Conservation (phyloP, 2,113 vertebrate species). For the Dromiciops gliroides region DNA sequence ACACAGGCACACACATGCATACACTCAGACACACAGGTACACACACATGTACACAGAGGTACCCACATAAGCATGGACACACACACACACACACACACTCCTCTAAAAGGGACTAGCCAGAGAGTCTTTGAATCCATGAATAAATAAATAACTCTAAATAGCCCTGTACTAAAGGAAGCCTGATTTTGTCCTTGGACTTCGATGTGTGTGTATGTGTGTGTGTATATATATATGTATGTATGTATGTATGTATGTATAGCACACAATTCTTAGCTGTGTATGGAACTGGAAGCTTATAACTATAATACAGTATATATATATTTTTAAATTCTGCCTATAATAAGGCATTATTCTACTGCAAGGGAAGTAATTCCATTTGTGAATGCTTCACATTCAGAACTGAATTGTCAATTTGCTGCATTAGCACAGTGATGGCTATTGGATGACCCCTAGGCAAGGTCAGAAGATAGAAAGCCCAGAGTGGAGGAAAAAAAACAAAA, state of each 20-base stretch:
- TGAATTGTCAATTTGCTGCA: constrained; percentile 34
- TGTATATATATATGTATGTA: constrained; percentile 31
- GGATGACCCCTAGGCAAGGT: neutral
- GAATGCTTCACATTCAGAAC: constrained; percentile 53
- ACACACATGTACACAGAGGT: too few species aligned
- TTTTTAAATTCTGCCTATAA: constrained; percentile 37
- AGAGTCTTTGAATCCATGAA: constrained; percentile 43
- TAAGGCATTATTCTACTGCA: constrained; percentile 28
- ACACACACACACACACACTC: too few species aligned
- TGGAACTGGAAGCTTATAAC: constrained; percentile 17
- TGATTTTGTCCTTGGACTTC: constrained; percentile 17
- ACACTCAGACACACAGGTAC: too few species aligned
- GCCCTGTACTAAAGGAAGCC: neutral
- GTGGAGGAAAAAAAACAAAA: constrained; percentile 56
- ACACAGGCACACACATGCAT: too few species aligned
- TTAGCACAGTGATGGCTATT: constrained; percentile 44
- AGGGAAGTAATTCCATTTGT: constrained; percentile 53
- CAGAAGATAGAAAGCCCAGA: constrained; percentile 34
- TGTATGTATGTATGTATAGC: constrained; percentile 10
- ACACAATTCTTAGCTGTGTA: constrained; percentile 39
- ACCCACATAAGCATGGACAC: too few species aligned
- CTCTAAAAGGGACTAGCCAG: constrained; percentile 4
- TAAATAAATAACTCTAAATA: constrained; percentile 56
- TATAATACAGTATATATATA: constrained; percentile 19
- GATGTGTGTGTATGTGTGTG: constrained; percentile 20